Percentiles rank a stretch among this genome's conserved stretches.
These are phyloP conservation scores for Cabera pusaria DNA, from an alignment of 2,888 invertebrate genomes.

Conservation along the genomic window DNA sequence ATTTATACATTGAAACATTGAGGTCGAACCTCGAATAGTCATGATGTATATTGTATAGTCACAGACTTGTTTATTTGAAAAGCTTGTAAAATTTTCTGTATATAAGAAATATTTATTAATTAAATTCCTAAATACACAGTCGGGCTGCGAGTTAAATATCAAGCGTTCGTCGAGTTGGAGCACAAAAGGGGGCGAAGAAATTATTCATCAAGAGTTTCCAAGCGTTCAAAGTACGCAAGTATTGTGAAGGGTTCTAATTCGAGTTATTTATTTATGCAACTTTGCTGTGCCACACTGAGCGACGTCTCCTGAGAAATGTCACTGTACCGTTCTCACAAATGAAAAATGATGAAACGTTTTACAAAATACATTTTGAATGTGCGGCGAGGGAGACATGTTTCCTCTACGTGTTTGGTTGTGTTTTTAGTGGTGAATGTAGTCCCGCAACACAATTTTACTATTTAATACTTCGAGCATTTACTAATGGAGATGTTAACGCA, in stretches of 20 bases:
- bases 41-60: neutral
- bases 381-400: no score
- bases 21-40: neutral
- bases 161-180: slow-evolving; percentile 29
- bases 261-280: slow-evolving; percentile 69
- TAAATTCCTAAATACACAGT: slow-evolving; percentile 22
- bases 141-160: slow-evolving; percentile 34
- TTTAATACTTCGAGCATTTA: no score
- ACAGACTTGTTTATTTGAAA: neutral
- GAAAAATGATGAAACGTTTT: slow-evolving; percentile 5
- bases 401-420: no score
- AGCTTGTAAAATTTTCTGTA: neutral
- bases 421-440: no score
- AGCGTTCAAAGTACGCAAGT: slow-evolving; percentile 47
- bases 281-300: slow-evolving; percentile 51
- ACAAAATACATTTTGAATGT: no score
- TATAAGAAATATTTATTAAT: slow-evolving; percentile 37
- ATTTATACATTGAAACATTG: neutral
- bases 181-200: slow-evolving; percentile 45
- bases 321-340: slow-evolving; percentile 4
- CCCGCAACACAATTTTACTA: no score
- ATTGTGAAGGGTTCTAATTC: slow-evolving; percentile 62
- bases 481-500: no score
- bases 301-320: slow-evolving; percentile 41
- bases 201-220: slow-evolving; percentile 48